phyloP scores from a whole-genome alignment of 1,140 invertebrate species.

The Brachionus paranguensis region DNA sequence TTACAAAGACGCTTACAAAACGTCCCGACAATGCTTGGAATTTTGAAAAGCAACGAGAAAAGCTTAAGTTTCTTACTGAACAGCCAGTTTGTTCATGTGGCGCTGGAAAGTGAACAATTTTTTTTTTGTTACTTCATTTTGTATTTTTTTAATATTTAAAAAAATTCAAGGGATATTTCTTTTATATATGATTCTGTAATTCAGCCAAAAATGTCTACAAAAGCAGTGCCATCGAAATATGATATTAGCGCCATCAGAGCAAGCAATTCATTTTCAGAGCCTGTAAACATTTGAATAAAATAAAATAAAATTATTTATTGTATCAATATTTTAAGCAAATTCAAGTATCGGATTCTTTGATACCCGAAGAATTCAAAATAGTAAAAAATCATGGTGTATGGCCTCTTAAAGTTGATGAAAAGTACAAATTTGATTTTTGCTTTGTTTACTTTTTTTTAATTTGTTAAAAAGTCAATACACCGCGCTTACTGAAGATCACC shows the following conservation, averaged over 20 bases:
- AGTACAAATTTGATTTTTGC: slow-evolving; percentile 43
- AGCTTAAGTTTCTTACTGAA: slow-evolving; percentile 52
- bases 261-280: slow-evolving; percentile 42
- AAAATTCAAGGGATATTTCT: slow-evolving; percentile 51
- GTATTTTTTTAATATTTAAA: background rate
- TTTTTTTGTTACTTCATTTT: background rate
- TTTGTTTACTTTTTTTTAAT: background rate
- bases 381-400: slow-evolving; percentile 54
- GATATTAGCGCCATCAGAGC: slow-evolving; percentile 48
- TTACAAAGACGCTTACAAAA: background rate
- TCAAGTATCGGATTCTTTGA: slow-evolving; percentile 50
- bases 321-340: slow-evolving; percentile 42
- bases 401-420: slow-evolving; percentile 51
- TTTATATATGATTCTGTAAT: slow-evolving; percentile 51
- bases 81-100: slow-evolving; percentile 53
- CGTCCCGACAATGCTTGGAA: slow-evolving; percentile 52
- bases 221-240: background rate
- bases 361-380: slow-evolving; percentile 55
- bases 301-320: background rate
- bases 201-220: background rate
- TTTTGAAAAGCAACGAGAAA: slow-evolving; percentile 47
- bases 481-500: slow-evolving; percentile 51
- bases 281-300: slow-evolving; percentile 44
- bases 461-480: slow-evolving; percentile 49
- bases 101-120: slow-evolving; percentile 49